Evolutionary conservation across 2,113 vertebrate genomes (phyloP).

Genomic region (Tyto alba): DNA sequence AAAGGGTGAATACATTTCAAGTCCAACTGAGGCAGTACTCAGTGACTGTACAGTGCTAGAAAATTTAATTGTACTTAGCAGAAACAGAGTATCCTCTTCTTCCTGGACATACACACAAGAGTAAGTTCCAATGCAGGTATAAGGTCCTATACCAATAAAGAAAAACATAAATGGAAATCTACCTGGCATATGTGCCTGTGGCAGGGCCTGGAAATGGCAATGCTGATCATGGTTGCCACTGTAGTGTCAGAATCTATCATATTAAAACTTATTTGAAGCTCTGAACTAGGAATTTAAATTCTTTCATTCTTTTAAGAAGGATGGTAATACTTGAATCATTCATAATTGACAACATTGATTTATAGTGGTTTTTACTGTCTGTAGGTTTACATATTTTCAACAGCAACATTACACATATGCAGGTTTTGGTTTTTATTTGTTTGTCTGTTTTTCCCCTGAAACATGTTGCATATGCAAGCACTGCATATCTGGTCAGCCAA

Average conservation of each 20-base stretch:
- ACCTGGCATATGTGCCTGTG: background rate
- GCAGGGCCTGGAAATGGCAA: background rate
- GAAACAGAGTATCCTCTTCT: background rate
- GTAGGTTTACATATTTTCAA: background rate
- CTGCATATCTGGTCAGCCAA: too few species aligned
- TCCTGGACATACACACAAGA: too few species aligned
- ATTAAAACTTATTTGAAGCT: too few species aligned
- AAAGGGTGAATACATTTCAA: background rate
- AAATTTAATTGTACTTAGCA: background rate
- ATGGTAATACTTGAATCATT: background rate
- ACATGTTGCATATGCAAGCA: background rate
- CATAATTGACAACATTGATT: background rate
- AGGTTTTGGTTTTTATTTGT: background rate
- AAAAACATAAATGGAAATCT: background rate
- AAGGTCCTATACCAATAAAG: background rate
- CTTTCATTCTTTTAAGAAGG: background rate
- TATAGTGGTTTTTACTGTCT: background rate
- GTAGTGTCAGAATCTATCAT: background rate
- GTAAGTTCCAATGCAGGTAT: background rate
- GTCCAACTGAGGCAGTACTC: background rate
- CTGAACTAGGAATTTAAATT: background rate
- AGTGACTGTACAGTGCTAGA: fast-evolving
- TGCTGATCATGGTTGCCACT: background rate
- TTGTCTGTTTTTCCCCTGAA: background rate
- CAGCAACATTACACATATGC: background rate